phyloP scores from a whole-genome alignment of 2,797 vertebrate genomes.

The Chrosomus eos region DNA sequence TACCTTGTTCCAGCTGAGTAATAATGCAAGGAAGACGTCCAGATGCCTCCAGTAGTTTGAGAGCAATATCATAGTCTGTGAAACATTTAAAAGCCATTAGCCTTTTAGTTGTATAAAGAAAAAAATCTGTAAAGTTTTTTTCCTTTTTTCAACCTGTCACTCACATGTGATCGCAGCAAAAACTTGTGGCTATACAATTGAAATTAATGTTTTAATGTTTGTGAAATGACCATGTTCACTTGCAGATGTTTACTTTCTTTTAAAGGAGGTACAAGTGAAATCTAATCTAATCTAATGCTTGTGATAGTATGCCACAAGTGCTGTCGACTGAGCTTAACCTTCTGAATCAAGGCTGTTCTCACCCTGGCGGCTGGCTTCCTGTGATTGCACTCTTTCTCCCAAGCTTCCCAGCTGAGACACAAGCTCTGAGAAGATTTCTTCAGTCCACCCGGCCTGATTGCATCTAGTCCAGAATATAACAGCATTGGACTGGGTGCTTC shows the following conservation, averaged over 20 bases:
- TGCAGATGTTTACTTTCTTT: not conserved
- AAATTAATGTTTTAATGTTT: not conserved
- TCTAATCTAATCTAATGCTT: not conserved
- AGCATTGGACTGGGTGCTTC: constrained; percentile 24
- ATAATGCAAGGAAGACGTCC: constrained; percentile 69
- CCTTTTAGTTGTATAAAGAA: not conserved
- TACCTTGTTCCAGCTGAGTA: constrained; percentile 70
- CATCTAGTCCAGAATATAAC: constrained; percentile 76
- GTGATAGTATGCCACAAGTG: not conserved
- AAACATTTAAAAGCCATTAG: constrained; percentile 25
- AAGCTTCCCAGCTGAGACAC: constrained; percentile 63
- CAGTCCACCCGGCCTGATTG: constrained; percentile 69
- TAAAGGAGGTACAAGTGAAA: not conserved
- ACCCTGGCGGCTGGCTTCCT: constrained; percentile 74
- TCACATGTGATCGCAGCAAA: not conserved
- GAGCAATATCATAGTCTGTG: constrained; percentile 72
- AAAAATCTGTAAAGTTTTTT: not conserved
- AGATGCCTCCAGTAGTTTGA: constrained; percentile 70
- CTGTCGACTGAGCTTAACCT: not conserved
- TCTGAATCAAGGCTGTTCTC: constrained; percentile 19
- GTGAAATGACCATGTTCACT: not conserved
- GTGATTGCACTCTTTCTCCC: constrained; percentile 67
- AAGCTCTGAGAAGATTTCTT: constrained; percentile 70
- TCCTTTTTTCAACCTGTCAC: not conserved
- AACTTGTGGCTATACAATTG: not conserved